Conservation (phyloP, 2,888 invertebrate genomes). For the Patella depressa region DNA sequence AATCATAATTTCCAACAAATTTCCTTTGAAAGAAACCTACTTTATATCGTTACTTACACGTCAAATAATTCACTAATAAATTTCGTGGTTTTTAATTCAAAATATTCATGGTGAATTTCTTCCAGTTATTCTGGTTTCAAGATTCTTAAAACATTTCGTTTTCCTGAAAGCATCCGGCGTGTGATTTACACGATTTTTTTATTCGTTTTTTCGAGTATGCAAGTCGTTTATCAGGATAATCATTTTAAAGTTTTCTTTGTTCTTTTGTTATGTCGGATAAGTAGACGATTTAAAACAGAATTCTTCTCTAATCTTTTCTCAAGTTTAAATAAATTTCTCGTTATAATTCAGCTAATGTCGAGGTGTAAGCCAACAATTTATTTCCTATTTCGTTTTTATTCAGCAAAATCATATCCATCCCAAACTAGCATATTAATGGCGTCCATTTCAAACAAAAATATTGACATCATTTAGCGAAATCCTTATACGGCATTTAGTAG, state of each 20-base stretch:
- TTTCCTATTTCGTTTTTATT: too few relatives aligned
- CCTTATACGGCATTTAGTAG: too few relatives aligned
- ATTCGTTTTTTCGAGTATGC: background rate
- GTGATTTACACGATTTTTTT: background rate
- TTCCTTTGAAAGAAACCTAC: conserved; percentile 1
- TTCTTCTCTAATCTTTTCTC: too few relatives aligned
- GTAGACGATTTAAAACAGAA: too few relatives aligned
- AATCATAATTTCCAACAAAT: conserved; percentile 7
- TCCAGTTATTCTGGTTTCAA: background rate
- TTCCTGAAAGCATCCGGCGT: background rate
- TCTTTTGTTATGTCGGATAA: background rate
- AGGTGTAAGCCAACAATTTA: too few relatives aligned
- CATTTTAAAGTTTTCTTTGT: background rate
- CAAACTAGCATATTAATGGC: too few relatives aligned
- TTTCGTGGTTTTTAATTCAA: conserved; percentile 3
- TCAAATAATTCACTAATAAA: background rate
- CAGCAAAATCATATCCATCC: too few relatives aligned
- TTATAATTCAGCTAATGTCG: too few relatives aligned
- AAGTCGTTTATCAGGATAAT: conserved; percentile 3
- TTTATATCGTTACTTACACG: background rate
- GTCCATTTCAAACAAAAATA: too few relatives aligned
- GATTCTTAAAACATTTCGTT: background rate
- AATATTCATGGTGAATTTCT: conserved; percentile 6
- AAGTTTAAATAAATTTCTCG: too few relatives aligned
- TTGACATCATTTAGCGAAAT: too few relatives aligned